Evolutionary conservation across 2,113 vertebrate genomes (phyloP).

Genomic region (Tichodroma muraria): DNA sequence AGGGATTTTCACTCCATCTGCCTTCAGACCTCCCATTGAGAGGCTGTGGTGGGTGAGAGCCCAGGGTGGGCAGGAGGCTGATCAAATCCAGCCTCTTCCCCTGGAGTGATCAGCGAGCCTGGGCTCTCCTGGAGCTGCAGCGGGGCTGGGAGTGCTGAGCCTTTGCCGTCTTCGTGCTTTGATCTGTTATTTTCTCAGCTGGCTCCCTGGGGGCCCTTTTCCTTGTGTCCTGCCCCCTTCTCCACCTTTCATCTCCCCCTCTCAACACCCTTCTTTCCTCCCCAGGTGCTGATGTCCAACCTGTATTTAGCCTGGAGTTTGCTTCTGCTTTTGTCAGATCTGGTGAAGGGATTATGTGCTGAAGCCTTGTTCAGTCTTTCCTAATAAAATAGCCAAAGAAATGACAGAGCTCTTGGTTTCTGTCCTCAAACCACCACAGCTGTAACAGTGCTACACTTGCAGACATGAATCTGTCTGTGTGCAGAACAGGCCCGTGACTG

Average conservation of each 20-base stretch:
- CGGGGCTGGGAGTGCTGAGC: no score
- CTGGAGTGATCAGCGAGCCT: not conserved
- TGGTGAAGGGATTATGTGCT: not conserved
- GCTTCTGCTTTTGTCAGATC: not conserved
- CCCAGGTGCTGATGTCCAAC: not conserved
- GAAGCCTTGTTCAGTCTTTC: not conserved
- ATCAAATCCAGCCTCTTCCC: not conserved
- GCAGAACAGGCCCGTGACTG: not conserved
- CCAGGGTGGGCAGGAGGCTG: not conserved
- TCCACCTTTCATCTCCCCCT: not conserved
- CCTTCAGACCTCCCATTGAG: not conserved
- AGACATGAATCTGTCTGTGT: not conserved
- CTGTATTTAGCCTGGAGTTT: not conserved
- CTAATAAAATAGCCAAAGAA: not conserved
- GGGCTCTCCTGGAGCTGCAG: accelerated
- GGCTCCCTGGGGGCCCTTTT: not conserved
- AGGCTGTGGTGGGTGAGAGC: not conserved
- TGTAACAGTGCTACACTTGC: not conserved
- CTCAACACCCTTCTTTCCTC: not conserved
- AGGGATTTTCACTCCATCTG: not conserved
- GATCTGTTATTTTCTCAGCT: not conserved
- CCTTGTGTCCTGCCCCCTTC: not conserved
- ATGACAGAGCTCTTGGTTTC: not conserved
- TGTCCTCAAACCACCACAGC: not conserved
- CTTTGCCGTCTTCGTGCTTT: not conserved